Conservation (phyloP, 2,888 invertebrate species). For the Hedychridium roseum region DNA sequence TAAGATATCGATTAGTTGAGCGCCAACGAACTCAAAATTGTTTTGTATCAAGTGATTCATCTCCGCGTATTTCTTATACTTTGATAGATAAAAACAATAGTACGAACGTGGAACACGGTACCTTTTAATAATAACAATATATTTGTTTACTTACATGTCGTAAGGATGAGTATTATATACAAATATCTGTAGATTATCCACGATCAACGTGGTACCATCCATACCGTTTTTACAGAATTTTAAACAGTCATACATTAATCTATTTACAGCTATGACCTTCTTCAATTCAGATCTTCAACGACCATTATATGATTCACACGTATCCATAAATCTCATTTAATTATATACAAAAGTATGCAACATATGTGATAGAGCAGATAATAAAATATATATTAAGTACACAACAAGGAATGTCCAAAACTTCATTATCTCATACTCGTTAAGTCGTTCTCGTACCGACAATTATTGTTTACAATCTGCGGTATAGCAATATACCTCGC, state of each 20-base stretch:
- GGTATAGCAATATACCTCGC: no score
- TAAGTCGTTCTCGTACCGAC: no score
- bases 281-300: no score
- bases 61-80: neutral
- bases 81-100: neutral
- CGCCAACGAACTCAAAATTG: neutral
- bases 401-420: constrained; percentile 46
- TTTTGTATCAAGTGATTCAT: neutral
- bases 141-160: constrained; percentile 25
- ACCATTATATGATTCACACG: constrained; percentile 5
- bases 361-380: constrained; percentile 14
- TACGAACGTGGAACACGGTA: neutral
- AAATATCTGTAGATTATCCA: constrained; percentile 22
- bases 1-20: neutral
- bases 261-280: no score
- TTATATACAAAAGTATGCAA: constrained; percentile 21
- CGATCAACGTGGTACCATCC: constrained; percentile 29
- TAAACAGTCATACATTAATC: constrained; percentile 12
- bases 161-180: constrained; percentile 26
- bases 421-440: no score
- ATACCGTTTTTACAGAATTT: constrained; percentile 6
- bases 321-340: constrained; percentile 22
- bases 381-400: constrained; percentile 55
- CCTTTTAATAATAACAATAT: constrained; percentile 25
- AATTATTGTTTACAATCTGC: no score